Percentiles rank a stretch among this genome's conserved stretches.
phyloP scores from a whole-genome alignment of 2,797 vertebrate species.

The Pseudomugil tenellus region DNA sequence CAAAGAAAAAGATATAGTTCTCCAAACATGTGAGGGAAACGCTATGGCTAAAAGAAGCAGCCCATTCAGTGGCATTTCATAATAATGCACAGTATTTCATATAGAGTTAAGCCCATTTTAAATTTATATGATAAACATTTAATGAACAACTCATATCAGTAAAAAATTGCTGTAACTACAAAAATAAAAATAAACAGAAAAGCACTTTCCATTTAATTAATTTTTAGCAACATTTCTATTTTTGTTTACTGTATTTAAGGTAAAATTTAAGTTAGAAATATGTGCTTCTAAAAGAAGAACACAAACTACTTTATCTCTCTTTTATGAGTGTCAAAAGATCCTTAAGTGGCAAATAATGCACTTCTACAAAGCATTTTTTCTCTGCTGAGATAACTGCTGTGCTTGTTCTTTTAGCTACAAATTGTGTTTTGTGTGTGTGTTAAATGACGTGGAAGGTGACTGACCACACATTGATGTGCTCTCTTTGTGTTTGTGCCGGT shows the following conservation, averaged over 20 bases:
- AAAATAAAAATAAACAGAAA: too few species aligned
- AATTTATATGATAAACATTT: background rate
- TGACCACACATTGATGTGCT: background rate
- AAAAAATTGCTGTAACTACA: background rate
- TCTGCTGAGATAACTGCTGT: background rate
- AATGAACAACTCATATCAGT: background rate
- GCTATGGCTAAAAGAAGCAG: background rate
- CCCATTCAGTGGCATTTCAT: background rate
- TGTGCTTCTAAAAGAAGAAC: background rate
- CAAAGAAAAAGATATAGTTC: too few species aligned
- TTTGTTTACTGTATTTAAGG: constrained; percentile 1
- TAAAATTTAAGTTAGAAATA: background rate
- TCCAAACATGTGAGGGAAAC: too few species aligned
- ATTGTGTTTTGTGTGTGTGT: background rate
- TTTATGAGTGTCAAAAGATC: too few species aligned
- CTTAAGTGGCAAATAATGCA: background rate
- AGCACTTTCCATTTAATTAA: background rate
- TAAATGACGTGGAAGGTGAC: background rate
- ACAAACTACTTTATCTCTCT: background rate
- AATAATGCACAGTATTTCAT: background rate
- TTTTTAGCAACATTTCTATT: too few species aligned
- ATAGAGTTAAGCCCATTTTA: background rate
- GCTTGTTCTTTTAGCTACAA: background rate
- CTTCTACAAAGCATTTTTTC: background rate
- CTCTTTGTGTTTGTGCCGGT: background rate